These are phyloP conservation scores for Nasonia giraulti DNA, from an alignment of 1,140 invertebrate species.

Conservation along the genomic window DNA sequence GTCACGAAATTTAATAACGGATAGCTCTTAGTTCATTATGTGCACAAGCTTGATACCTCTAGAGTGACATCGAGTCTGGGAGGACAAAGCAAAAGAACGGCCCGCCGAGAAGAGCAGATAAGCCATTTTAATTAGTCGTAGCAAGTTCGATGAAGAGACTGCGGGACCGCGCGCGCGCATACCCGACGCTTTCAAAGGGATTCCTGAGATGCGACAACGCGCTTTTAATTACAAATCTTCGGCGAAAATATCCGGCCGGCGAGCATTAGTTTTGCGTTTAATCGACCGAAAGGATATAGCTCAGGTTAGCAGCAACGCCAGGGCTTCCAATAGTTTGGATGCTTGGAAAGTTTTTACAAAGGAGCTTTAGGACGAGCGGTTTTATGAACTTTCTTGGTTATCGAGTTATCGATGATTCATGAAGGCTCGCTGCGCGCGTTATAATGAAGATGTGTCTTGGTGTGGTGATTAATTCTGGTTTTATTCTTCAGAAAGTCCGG, in stretches of 20 bases:
- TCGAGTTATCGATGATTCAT: not conserved
- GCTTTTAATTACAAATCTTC: conserved; percentile 48
- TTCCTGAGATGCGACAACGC: conserved; percentile 50
- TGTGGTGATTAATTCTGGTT: not conserved
- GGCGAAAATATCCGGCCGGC: conserved; percentile 32
- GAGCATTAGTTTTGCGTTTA: conserved; percentile 30
- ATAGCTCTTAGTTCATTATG: too few species aligned
- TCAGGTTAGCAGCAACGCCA: not conserved
- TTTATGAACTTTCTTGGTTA: conserved; percentile 29
- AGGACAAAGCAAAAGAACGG: conserved; percentile 1
- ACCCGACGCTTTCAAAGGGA: conserved; percentile 35
- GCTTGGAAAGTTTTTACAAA: not conserved
- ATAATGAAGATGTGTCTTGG: not conserved
- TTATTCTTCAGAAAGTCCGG: not conserved
- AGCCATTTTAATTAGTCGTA: conserved; percentile 49
- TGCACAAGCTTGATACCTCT: too few species aligned
- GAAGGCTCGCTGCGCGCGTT: not conserved
- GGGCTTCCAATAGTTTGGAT: not conserved
- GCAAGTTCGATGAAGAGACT: conserved; percentile 34
- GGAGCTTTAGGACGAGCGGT: not conserved
- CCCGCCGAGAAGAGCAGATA: not conserved
- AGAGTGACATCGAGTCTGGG: too few species aligned
- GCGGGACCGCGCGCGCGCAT: not conserved
- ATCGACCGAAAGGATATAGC: not conserved
- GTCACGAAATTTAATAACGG: too few species aligned